phyloP scores from a whole-genome alignment of 92 coral and sea anemone species.

The Epizoanthus scotinus region DNA sequence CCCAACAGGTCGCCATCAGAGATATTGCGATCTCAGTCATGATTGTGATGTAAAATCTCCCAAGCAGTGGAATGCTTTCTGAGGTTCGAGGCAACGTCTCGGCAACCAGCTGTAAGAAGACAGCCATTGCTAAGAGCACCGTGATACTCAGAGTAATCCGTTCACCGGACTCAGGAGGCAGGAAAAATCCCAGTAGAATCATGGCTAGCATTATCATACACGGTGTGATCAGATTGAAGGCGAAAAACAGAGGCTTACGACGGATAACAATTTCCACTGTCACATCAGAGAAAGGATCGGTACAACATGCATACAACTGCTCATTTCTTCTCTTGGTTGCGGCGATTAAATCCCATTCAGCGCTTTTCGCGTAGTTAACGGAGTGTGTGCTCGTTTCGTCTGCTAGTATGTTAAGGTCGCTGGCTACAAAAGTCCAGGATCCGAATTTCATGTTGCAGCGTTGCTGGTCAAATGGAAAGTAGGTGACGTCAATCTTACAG shows the following conservation, averaged over 20 bases:
- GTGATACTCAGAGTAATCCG: conserved; percentile 92
- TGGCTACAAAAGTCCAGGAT: conserved; percentile 82
- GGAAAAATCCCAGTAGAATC: conserved; percentile 83
- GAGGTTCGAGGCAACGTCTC: conserved; percentile 89
- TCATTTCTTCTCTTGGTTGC: conserved; percentile 58
- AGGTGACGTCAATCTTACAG: conserved; percentile 81
- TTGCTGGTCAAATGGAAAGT: conserved; percentile 90
- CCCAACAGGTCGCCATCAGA: conserved; percentile 86
- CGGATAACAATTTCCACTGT: conserved; percentile 71
- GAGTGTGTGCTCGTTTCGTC: conserved; percentile 59
- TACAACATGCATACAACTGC: conserved; percentile 69
- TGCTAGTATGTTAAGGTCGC: conserved; percentile 69
- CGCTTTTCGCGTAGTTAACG: conserved; percentile 69
- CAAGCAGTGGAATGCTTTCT: conserved; percentile 81
- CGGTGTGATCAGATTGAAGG: conserved; percentile 83
- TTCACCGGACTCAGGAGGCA: conserved; percentile 94
- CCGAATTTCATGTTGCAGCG: conserved; percentile 89
- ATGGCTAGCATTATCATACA: conserved; percentile 82
- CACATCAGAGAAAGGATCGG: conserved; percentile 71
- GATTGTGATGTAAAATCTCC: conserved; percentile 83
- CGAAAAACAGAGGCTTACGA: conserved; percentile 81
- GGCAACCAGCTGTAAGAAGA: conserved; percentile 82
- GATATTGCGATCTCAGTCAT: conserved; percentile 88
- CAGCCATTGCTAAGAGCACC: conserved; percentile 89
- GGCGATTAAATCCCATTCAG: conserved; percentile 80